phyloP scores from a whole-genome alignment of 2,113 vertebrate genomes.

The Campylomormyrus numenius region DNA sequence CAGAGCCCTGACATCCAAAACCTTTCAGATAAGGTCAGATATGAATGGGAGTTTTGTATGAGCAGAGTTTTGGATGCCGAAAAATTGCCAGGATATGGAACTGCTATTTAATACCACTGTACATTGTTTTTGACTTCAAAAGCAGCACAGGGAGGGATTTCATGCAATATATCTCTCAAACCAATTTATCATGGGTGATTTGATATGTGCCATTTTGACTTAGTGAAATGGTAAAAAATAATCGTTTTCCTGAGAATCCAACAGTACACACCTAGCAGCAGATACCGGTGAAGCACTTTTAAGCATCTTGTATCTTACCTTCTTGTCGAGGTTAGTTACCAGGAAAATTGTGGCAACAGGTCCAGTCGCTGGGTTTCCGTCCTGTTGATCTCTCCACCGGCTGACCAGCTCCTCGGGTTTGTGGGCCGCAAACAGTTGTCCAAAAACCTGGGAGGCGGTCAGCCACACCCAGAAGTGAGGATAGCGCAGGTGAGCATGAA shows the following conservation, averaged over 20 bases:
- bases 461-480: conserved; percentile 97
- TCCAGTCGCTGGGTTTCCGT: conserved; percentile 19
- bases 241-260: not conserved
- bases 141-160: not conserved
- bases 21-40: not conserved
- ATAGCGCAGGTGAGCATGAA: conserved; percentile 78
- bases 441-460: conserved; percentile 85
- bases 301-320: conserved; percentile 52
- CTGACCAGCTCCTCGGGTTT: conserved; percentile 75
- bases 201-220: not conserved
- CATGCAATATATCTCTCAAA: not conserved
- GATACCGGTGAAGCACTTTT: not conserved
- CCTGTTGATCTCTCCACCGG: conserved; percentile 52
- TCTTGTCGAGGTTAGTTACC: conserved; percentile 66
- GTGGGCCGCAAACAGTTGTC: conserved; percentile 80
- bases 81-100: not conserved
- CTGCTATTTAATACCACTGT: not conserved
- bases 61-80: not conserved
- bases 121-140: not conserved
- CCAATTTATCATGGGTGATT: not conserved
- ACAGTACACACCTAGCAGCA: not conserved
- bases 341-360: conserved; percentile 62
- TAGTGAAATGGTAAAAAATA: not conserved
- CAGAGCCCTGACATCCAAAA: not conserved
- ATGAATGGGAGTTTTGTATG: not conserved